A percentile compares a stretch with the other conserved stretches of the same genome.
phyloP scores from a whole-genome alignment of 2,888 invertebrate genomes.

The Eugnorisma glareosa region DNA sequence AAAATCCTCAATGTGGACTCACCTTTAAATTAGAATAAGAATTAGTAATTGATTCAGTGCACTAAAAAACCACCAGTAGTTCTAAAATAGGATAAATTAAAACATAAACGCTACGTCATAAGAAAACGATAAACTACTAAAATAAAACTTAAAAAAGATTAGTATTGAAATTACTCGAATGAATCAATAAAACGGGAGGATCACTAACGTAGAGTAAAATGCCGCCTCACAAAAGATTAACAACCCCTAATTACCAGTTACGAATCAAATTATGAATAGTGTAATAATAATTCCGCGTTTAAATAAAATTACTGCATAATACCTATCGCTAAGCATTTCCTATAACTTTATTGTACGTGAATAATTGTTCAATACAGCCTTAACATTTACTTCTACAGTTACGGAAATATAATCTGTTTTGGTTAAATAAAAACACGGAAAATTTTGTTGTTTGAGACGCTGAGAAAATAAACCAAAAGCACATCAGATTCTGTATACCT shows the following conservation, averaged over 20 bases:
- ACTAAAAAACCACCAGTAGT: neutral
- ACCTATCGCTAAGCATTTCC: conserved; percentile 59
- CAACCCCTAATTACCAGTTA: conserved; percentile 51
- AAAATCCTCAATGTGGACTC: neutral
- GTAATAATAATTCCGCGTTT: conserved; percentile 56
- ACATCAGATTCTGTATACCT: neutral
- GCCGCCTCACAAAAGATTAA: conserved; percentile 18
- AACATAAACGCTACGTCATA: neutral
- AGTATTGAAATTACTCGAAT: neutral
- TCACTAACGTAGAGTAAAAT: conserved; percentile 12
- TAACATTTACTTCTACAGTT: conserved; percentile 34
- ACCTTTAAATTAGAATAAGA: neutral
- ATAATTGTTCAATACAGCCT: conserved; percentile 60
- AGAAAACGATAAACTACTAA: neutral
- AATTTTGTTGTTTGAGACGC: neutral
- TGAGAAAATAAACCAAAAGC: neutral
- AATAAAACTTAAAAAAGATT: neutral
- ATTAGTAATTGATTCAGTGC: too few species aligned
- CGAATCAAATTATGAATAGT: conserved; percentile 38
- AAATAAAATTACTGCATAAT: conserved; percentile 48
- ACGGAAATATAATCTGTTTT: conserved; percentile 41
- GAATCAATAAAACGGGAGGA: conserved; percentile 12
- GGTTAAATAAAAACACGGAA: conserved; percentile 46
- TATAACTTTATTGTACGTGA: conserved; percentile 37
- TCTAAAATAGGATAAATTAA: neutral